Percentiles rank a stretch among this genome's conserved stretches.
Evolutionary conservation across 2,888 invertebrate genomes (phyloP).

Genomic region (Leptinotarsa tumamoca): DNA sequence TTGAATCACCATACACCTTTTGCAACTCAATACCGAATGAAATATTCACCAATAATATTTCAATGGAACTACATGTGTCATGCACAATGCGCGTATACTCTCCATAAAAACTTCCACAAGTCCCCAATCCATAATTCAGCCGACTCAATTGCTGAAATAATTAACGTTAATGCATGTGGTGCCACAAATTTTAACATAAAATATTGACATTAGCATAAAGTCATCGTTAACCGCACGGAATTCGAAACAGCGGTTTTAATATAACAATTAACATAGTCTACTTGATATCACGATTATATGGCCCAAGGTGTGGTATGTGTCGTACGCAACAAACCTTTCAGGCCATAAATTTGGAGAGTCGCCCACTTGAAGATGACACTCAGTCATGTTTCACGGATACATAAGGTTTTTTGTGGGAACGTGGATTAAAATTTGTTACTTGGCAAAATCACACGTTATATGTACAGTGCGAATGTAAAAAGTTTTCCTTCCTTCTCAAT

Average conservation of each 20-base stretch:
- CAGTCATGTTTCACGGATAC: neutral
- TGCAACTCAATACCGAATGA: neutral
- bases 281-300: slow-evolving; percentile 14
- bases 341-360: slow-evolving; percentile 12
- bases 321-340: neutral
- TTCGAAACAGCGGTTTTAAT: slow-evolving; percentile 49
- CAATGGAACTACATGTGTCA: neutral
- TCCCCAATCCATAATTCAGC: slow-evolving; percentile 24
- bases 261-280: slow-evolving; percentile 52
- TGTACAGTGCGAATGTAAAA: neutral
- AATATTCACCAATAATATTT: neutral
- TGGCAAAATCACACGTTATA: neutral
- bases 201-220: slow-evolving; percentile 54
- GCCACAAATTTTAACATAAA: slow-evolving; percentile 48
- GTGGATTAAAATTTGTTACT: neutral
- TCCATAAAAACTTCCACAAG: slow-evolving; percentile 6
- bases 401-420: neutral
- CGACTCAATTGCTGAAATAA: slow-evolving; percentile 36
- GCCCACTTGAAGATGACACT: slow-evolving; percentile 20
- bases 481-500: too few relatives aligned
- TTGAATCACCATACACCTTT: too few relatives aligned
- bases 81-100: neutral
- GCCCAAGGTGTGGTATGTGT: slow-evolving; percentile 20
- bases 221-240: slow-evolving; percentile 54
- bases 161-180: slow-evolving; percentile 39